These are phyloP conservation scores for Bilobella aurantiaca DNA, from an alignment of 1,140 invertebrate species.

Conservation along the genomic window DNA sequence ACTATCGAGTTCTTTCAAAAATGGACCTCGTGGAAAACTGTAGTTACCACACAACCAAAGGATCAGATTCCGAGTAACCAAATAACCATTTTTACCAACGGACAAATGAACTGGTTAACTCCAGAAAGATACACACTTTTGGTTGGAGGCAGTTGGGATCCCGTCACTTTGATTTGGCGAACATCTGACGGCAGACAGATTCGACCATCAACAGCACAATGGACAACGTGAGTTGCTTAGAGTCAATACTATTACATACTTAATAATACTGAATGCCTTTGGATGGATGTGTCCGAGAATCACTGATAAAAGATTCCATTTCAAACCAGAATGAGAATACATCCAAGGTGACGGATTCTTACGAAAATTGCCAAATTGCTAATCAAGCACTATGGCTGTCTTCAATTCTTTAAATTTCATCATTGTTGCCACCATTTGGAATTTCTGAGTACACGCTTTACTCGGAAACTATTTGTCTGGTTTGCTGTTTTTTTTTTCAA, in stretches of 20 bases:
- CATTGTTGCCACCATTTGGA: too few relatives aligned
- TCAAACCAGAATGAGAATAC: too few relatives aligned
- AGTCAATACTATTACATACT: neutral
- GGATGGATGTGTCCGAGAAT: too few relatives aligned
- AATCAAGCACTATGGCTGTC: too few relatives aligned
- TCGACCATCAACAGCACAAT: neutral
- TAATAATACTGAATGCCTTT: neutral
- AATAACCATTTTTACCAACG: neutral
- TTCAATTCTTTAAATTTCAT: too few relatives aligned
- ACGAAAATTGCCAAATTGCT: too few relatives aligned
- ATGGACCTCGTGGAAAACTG: neutral
- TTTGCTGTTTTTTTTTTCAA: too few relatives aligned
- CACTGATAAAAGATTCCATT: too few relatives aligned
- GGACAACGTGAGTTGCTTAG: neutral
- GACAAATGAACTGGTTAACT: neutral
- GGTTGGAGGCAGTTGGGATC: neutral
- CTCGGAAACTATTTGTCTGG: too few relatives aligned
- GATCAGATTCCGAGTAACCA: neutral
- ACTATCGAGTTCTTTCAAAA: neutral
- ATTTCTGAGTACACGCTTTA: too few relatives aligned
- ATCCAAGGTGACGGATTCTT: too few relatives aligned
- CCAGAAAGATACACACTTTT: neutral
- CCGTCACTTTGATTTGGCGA: neutral
- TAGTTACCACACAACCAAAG: neutral
- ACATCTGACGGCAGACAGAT: neutral